Percentiles rank a stretch among this genome's conserved stretches.
These are phyloP conservation scores for Hippocampus abdominalis DNA, from an alignment of 2,113 vertebrate species.

Conservation along the genomic window DNA sequence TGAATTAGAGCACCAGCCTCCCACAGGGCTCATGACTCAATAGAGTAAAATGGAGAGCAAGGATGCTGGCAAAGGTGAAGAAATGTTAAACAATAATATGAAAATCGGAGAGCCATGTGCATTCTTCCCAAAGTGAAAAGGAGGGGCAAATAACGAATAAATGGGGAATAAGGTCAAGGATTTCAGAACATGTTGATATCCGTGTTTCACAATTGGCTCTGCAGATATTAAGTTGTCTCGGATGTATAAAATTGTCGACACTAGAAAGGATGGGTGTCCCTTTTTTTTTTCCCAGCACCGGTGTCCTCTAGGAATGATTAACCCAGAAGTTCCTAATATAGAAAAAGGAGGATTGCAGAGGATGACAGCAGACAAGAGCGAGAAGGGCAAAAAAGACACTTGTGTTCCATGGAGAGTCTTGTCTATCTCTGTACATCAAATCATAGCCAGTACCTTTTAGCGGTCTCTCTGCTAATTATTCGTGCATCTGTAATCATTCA, in stretches of 20 bases:
- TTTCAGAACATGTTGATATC: constrained; percentile 18
- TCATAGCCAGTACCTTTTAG: constrained; percentile 57
- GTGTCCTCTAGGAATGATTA: constrained; percentile 75
- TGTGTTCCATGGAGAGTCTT: constrained; percentile 58
- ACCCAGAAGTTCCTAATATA: constrained; percentile 74
- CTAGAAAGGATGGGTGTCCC: constrained; percentile 39
- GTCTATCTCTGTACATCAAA: constrained; percentile 61
- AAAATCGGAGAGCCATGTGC: constrained; percentile 46
- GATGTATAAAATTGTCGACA: constrained; percentile 49
- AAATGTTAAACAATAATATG: constrained; percentile 35
- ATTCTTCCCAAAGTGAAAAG: constrained; percentile 38
- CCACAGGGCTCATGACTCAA: constrained; percentile 23
- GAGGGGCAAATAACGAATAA: constrained; percentile 38
- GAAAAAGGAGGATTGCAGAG: constrained; percentile 50
- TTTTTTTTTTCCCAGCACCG: constrained; percentile 23
- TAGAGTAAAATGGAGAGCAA: constrained; percentile 37
- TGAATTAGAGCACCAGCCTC: constrained; percentile 60
- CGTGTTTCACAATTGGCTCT: constrained; percentile 18
- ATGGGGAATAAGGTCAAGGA: constrained; percentile 50
- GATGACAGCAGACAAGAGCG: constrained; percentile 30
- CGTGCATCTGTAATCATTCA: constrained; percentile 66
- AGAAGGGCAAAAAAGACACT: constrained; percentile 43
- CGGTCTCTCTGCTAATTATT: constrained; percentile 73
- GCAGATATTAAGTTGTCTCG: constrained; percentile 47
- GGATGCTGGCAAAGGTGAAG: constrained; percentile 36